These are phyloP conservation scores for Agonopterix heracliana DNA, from an alignment of 2,888 invertebrate species.

Conservation along the genomic window DNA sequence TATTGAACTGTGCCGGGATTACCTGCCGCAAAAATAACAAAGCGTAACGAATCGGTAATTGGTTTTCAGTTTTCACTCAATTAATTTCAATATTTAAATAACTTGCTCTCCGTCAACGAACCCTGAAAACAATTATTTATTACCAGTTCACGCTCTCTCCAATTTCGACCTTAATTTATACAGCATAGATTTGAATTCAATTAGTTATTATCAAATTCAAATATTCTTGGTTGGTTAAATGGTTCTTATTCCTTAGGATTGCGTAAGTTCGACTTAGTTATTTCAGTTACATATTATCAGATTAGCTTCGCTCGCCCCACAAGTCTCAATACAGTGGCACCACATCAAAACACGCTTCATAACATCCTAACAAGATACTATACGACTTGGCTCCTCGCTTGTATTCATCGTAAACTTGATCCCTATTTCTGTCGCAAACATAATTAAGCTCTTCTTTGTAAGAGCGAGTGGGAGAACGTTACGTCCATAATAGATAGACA, in stretches of 20 bases:
- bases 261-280: too few relatives aligned
- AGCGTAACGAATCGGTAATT: slow-evolving; percentile 29
- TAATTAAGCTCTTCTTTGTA: slow-evolving; percentile 16
- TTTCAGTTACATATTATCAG: too few relatives aligned
- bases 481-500: slow-evolving; percentile 24
- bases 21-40: slow-evolving; percentile 3
- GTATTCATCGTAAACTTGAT: slow-evolving; percentile 24
- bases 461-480: slow-evolving; percentile 37
- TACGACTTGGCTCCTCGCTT: slow-evolving; percentile 23
- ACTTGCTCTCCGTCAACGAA: slow-evolving; percentile 6
- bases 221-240: too few relatives aligned
- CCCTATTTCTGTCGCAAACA: slow-evolving; percentile 23
- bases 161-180: too few relatives aligned
- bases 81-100: slow-evolving; percentile 25
- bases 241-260: too few relatives aligned
- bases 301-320: too few relatives aligned
- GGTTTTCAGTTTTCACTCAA: slow-evolving; percentile 28
- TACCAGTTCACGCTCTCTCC: background rate
- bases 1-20: background rate
- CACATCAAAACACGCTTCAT: slow-evolving; percentile 20
- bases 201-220: too few relatives aligned
- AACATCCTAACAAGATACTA: slow-evolving; percentile 28
- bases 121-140: slow-evolving; percentile 4
- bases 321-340: slow-evolving; percentile 11
- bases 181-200: too few relatives aligned